Evolutionary conservation across 2,113 vertebrate genomes (phyloP).

Genomic region (Dinomys branickii): DNA sequence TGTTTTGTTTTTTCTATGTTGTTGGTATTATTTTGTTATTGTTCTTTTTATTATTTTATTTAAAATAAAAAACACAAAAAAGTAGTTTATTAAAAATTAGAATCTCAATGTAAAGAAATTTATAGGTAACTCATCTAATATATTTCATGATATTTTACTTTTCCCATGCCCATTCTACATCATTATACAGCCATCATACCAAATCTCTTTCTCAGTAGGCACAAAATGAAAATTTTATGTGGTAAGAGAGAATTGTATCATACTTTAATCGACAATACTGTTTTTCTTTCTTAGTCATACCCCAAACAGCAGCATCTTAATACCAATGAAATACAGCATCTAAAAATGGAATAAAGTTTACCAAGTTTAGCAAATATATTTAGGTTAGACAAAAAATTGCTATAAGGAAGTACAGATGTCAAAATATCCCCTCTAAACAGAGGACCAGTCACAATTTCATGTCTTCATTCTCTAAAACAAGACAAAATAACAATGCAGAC

Average conservation of each 20-base stretch:
- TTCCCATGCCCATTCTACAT: neutral
- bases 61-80: neutral
- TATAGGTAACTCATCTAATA: neutral
- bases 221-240: conserved; percentile 9
- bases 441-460: neutral
- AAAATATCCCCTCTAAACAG: neutral
- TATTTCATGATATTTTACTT: neutral
- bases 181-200: neutral
- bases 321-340: neutral
- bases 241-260: neutral
- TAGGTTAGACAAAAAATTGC: neutral
- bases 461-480: neutral
- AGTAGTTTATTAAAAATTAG: conserved; percentile 16
- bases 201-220: neutral
- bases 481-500: neutral
- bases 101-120: neutral
- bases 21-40: too few species aligned
- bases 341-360: neutral
- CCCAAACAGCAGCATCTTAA: neutral
- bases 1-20: too few species aligned
- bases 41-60: too few species aligned
- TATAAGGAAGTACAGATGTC: neutral
- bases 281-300: neutral
- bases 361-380: neutral
- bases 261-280: neutral